A percentile compares a stretch with the other conserved stretches of the same genome.
Conservation (phyloP, 2,113 vertebrate genomes). For the Sinosuthora webbiana region DNA sequence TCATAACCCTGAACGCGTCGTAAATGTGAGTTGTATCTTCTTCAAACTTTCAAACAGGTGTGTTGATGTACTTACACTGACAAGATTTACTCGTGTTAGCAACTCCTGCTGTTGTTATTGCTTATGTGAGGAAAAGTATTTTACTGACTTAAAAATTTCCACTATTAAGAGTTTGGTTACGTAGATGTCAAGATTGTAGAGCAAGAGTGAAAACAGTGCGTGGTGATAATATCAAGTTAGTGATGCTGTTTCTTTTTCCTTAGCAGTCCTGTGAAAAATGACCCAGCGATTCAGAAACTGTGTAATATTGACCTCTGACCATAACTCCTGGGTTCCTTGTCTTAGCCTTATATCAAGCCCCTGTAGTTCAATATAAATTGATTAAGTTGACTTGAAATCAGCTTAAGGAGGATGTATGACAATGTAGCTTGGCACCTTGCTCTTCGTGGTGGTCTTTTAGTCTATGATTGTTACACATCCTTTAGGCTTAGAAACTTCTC, state of each 20-base stretch:
- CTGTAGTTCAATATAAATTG: background rate
- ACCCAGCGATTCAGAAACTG: fast-evolving
- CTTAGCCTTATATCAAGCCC: background rate
- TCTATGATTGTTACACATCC: background rate
- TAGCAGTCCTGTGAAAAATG: background rate
- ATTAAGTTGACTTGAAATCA: background rate
- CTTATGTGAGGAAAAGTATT: background rate
- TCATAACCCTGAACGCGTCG: fast-evolving
- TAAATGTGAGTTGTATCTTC: fast-evolving
- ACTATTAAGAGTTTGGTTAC: background rate
- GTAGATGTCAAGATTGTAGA: background rate
- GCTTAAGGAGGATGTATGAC: background rate
- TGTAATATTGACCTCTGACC: background rate
- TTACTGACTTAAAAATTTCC: background rate
- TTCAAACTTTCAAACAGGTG: background rate
- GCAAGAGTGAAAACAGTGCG: background rate
- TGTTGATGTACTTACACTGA: background rate
- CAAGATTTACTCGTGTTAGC: background rate
- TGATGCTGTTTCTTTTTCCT: background rate
- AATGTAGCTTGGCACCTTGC: background rate
- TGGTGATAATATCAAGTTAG: background rate
- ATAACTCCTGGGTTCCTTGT: background rate
- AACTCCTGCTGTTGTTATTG: background rate
- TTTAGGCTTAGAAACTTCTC: background rate
- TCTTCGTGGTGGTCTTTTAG: background rate